Conservation (phyloP, 2,797 vertebrate species). For the Amblyraja radiata region DNA sequence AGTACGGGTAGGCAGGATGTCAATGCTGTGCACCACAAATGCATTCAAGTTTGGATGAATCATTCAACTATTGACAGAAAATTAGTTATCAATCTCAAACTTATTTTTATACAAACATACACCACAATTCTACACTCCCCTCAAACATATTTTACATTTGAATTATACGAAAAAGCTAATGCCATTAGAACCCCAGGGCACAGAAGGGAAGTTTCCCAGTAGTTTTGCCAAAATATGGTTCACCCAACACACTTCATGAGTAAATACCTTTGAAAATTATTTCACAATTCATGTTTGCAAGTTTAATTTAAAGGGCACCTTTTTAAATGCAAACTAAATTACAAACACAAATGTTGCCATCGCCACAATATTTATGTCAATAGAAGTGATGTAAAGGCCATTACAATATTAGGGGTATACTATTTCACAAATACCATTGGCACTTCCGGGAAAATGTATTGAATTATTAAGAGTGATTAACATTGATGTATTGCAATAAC, state of each 20-base stretch:
- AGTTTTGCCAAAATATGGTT: not conserved
- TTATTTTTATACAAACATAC: not conserved
- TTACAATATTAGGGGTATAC: not conserved
- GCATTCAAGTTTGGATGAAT: too few species aligned
- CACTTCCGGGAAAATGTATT: not conserved
- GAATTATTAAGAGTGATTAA: not conserved
- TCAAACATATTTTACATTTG: not conserved
- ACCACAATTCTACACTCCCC: not conserved
- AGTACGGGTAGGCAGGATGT: too few species aligned
- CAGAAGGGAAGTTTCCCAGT: not conserved
- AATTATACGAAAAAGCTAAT: not conserved
- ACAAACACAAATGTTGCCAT: not conserved
- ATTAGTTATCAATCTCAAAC: not conserved
- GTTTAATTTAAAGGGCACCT: not conserved
- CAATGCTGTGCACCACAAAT: too few species aligned
- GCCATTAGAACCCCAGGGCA: not conserved
- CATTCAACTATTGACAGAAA: too few species aligned
- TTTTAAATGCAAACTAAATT: not conserved
- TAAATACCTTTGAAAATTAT: not conserved
- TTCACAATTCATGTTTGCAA: not conserved
- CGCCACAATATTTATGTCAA: not conserved
- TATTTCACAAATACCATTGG: not conserved
- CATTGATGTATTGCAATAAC: not conserved
- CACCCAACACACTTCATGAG: not conserved
- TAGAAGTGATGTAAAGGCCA: not conserved